phyloP scores from a whole-genome alignment of 2,888 invertebrate genomes.

The Meteorus cinctellus region DNA sequence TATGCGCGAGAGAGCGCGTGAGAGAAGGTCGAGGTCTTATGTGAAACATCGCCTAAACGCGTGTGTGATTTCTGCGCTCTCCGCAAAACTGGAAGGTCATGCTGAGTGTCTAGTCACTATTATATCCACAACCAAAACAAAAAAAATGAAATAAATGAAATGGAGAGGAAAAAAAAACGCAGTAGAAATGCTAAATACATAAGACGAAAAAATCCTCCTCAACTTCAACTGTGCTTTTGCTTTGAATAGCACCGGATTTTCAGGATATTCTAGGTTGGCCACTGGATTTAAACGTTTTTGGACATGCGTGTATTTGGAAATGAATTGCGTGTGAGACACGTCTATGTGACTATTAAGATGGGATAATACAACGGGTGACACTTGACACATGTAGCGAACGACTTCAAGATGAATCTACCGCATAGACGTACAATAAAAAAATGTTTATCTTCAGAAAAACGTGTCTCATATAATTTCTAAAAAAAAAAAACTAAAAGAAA shows the following conservation, averaged over 20 bases:
- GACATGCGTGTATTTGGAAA: not conserved
- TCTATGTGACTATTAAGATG: not conserved
- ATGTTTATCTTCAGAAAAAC: not conserved
- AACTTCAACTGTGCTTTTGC: not conserved
- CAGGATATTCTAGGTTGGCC: conserved; percentile 63
- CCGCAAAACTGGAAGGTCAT: conserved; percentile 41
- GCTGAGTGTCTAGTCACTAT: conserved; percentile 37
- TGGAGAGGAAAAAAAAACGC: not conserved
- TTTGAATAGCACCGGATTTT: conserved; percentile 63
- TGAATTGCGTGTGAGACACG: not conserved
- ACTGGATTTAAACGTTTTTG: conserved; percentile 2
- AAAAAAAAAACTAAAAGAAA: too few relatives aligned
- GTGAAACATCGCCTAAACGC: conserved; percentile 47
- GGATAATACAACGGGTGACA: not conserved
- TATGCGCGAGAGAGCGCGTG: not conserved
- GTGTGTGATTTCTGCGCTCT: conserved; percentile 24
- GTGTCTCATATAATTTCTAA: not conserved
- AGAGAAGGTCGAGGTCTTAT: conserved; percentile 50
- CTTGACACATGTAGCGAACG: not conserved
- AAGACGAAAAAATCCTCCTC: conserved; percentile 28
- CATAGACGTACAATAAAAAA: not conserved
- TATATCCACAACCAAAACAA: not conserved
- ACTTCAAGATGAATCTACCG: not conserved
- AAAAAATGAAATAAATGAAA: not conserved
- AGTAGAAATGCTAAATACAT: conserved; percentile 8